Percentiles rank a stretch among this genome's conserved stretches.
Conservation (phyloP, 2,797 vertebrate species). For the Enteromius anoplus region DNA sequence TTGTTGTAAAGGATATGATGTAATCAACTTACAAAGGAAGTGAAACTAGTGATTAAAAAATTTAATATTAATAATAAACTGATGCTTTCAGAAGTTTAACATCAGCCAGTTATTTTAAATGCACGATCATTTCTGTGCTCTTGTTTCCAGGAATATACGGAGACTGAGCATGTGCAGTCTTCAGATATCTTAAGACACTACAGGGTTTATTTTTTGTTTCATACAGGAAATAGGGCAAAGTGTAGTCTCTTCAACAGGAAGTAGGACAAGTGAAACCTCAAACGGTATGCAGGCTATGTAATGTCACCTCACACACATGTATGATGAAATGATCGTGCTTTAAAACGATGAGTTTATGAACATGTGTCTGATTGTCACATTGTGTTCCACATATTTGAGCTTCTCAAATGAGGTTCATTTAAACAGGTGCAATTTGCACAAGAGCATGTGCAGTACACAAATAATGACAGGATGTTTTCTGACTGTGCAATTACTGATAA, state of each 20-base stretch:
- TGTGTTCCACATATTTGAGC: background rate
- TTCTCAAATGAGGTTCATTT: background rate
- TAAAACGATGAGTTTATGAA: background rate
- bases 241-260: conserved; percentile 59
- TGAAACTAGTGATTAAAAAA: background rate
- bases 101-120: background rate
- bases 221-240: conserved; percentile 43
- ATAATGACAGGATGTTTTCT: background rate
- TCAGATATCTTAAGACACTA: conserved; percentile 58
- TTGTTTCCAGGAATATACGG: background rate
- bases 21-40: background rate
- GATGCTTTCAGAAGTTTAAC: background rate
- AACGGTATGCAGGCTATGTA: conserved; percentile 11
- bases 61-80: background rate
- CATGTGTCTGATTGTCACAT: background rate
- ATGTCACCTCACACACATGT: background rate
- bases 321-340: background rate
- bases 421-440: background rate
- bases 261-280: conserved; percentile 45
- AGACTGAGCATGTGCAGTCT: conserved; percentile 53
- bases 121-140: background rate
- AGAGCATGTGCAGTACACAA: background rate
- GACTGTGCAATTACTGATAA: background rate
- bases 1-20: conserved; percentile 11
- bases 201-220: conserved; percentile 9